These are phyloP conservation scores for Apamea crenata DNA, from an alignment of 2,888 invertebrate genomes.

Conservation along the genomic window DNA sequence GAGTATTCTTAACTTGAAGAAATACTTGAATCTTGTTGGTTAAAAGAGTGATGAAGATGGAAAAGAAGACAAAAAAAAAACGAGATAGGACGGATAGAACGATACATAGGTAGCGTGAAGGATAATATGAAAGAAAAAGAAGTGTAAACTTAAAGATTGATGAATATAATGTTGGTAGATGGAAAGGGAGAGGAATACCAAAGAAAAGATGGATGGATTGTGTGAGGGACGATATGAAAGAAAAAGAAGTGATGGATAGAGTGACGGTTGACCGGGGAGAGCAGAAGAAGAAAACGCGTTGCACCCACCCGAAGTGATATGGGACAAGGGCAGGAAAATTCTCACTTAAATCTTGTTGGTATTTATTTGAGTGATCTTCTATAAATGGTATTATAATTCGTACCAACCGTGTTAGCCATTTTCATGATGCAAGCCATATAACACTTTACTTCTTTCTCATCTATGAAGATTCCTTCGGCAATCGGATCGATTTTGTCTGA, in stretches of 20 bases:
- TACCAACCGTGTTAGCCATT: slow-evolving; percentile 86
- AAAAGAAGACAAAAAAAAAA: neutral
- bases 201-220: no score
- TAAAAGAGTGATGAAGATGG: neutral
- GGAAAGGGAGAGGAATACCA: no score
- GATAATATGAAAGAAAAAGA: neutral
- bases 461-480: slow-evolving; percentile 82
- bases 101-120: neutral
- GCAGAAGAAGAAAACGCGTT: neutral
- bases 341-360: neutral
- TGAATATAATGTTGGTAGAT: no score
- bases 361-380: neutral
- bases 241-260: no score
- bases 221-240: no score
- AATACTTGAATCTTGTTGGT: neutral
- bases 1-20: neutral
- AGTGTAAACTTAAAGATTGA: no score
- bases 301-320: neutral
- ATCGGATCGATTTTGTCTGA: slow-evolving; percentile 85
- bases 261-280: no score
- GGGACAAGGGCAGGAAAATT: neutral
- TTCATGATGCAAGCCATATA: slow-evolving; percentile 89
- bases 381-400: neutral
- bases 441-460: slow-evolving; percentile 87
- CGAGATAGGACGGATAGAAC: no score